Evolutionary conservation across 2,888 invertebrate species (phyloP).

Genomic region (Villa cingulata): DNA sequence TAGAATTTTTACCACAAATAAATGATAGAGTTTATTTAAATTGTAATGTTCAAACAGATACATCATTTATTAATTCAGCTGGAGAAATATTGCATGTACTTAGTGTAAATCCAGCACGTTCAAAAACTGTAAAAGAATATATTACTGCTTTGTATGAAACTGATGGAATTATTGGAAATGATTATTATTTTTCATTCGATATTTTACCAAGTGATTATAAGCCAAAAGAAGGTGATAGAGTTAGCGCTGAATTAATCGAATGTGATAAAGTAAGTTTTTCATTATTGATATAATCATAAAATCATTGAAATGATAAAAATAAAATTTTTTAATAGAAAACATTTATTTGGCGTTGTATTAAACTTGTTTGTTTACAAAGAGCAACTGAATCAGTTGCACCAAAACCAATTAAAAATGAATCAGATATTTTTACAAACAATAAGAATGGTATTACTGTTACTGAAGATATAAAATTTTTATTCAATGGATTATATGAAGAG

Average conservation of each 20-base stretch:
- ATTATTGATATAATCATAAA: neutral
- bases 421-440: slow-evolving; percentile 27
- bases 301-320: neutral
- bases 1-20: slow-evolving; percentile 50
- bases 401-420: neutral
- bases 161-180: slow-evolving; percentile 43
- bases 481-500: slow-evolving; percentile 34
- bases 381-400: neutral
- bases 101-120: slow-evolving; percentile 46
- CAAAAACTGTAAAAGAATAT: slow-evolving; percentile 39
- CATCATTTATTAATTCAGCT: slow-evolving; percentile 37
- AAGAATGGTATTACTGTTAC: slow-evolving; percentile 43
- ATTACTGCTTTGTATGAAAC: slow-evolving; percentile 33
- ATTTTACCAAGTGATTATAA: slow-evolving; percentile 40
- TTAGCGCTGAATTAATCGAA: slow-evolving; percentile 55
- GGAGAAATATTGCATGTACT: slow-evolving; percentile 46
- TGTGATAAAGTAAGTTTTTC: slow-evolving; percentile 40
- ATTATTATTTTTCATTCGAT: slow-evolving; percentile 45
- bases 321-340: slow-evolving; percentile 30
- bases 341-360: slow-evolving; percentile 26
- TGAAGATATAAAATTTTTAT: slow-evolving; percentile 33
- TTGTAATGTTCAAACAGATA: slow-evolving; percentile 48
- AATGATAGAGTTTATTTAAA: slow-evolving; percentile 57
- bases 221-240: slow-evolving; percentile 47
- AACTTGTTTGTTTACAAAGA: slow-evolving; percentile 8